Evolutionary conservation across 2,888 invertebrate genomes (phyloP), one percentile per base, ranked within the genome.

Genomic region (Neoascia interrupta): DNA sequence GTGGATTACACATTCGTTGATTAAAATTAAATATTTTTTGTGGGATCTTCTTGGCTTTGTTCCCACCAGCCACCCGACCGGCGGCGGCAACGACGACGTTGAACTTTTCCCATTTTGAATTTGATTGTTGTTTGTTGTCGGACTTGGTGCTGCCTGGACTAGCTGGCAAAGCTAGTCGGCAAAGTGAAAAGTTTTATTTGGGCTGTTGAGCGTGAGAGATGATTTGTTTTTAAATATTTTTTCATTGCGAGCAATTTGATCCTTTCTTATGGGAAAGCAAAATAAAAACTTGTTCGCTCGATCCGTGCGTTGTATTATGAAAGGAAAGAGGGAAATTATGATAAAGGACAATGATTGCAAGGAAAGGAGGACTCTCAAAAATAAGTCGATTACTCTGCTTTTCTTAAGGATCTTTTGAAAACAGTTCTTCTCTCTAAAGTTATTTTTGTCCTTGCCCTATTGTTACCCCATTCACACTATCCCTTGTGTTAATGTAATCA

Each of bases 171-270:
- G 16, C 11, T 3, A 31, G 36, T n/a, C 49, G 51, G 11, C 13
- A 70, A 56, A 70, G 72, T 64, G 64, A 60, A 72, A 61, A 73
- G 60, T 73, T 73, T 73, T 66, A 73, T 79, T 79, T 68, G 61
- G 61, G n/a, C 18, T 66, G 45, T 68, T 60, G 66, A 73, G 54
- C 16, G 43, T 23, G 39, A 37, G 43, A 60, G 56, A 79, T 79
- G 73, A 79, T 79, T 79, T 79, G 79, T 73, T 73, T 68, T 79
- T 79, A 73, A 79, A 79, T 68, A 79, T 79, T 66, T 73, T 75
- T 51, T 61, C 61, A 73, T 73, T 56, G 73, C 54, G 68, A 72
- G 39, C 72, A 43, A 66, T 73, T 73, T 66, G 41, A n/a, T n/a
- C n/a, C 26, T 56, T 56, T 49, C 53, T 43, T 19, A 5, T 1